Evolutionary conservation across 2,797 vertebrate species (phyloP).

Genomic region (Melanotaenia maccullochi): DNA sequence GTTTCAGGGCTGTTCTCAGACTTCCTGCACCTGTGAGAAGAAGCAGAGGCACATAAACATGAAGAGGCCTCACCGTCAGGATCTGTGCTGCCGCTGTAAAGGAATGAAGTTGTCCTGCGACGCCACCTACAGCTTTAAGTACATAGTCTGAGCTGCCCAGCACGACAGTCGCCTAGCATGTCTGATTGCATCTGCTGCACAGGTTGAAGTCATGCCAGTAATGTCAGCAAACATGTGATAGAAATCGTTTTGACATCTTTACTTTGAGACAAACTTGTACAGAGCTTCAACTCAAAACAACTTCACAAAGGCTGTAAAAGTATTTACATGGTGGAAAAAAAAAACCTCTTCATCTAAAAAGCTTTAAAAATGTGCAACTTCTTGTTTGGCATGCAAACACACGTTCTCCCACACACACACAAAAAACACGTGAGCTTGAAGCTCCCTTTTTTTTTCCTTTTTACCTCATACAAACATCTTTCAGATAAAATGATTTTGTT

Average conservation of each 20-base stretch:
- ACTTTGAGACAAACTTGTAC: conserved; percentile 87
- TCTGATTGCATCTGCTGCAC: not conserved
- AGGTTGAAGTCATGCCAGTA: conserved; percentile 6
- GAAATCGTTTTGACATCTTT: conserved; percentile 71
- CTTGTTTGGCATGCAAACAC: conserved; percentile 90
- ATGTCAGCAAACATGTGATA: not conserved
- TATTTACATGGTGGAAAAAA: conserved; percentile 92
- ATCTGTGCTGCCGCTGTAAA: conserved; percentile 93
- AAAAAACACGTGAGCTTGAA: conserved; percentile 69
- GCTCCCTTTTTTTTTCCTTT: conserved; percentile 74
- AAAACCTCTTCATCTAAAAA: conserved; percentile 88
- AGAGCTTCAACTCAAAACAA: conserved; percentile 89
- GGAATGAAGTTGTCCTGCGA: conserved; percentile 92
- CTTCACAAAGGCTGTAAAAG: conserved; percentile 93
- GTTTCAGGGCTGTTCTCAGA: conserved; percentile 88
- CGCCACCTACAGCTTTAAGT: conserved; percentile 93
- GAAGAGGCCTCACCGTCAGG: conserved; percentile 91
- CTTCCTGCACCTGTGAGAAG: conserved; percentile 88
- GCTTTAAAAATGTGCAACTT: conserved; percentile 91
- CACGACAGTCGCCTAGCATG: not conserved
- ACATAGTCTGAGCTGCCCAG: conserved; percentile 82
- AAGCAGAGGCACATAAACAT: conserved; percentile 93
- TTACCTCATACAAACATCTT: conserved; percentile 85
- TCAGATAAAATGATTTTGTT: conserved; percentile 78
- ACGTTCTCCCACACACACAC: conserved; percentile 66